Base-by-base conservation (phyloP, 2,888 invertebrate genomes). In the Chorisops tibialis region DNA sequence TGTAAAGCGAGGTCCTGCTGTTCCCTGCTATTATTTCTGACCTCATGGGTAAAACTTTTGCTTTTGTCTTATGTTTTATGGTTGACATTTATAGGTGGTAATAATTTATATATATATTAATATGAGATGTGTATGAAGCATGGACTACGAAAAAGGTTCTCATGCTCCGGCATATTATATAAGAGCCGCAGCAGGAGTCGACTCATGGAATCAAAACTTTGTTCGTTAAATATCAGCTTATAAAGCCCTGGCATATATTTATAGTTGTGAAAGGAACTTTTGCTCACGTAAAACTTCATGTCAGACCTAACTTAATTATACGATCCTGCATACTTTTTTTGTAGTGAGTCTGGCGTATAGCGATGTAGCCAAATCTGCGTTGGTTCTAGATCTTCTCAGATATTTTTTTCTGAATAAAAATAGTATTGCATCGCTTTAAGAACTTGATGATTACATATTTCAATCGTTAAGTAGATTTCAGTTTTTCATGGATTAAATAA, bases 41-140 rank as follows among this genome's bases (percentile, higher is more conserved):
- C 41, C 60, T 60, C 50, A 39, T 41, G 22, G 49, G 38, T 60
- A 60, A 50, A 60, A 60, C 60, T 50, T 60, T 60, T 60, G 39
- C 49, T 37, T 60, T 60, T 60, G 50, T 60, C 50, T 43, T 39
- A 39, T 60, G 50, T 60, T 60, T 60, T 60, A 60, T 43, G 50
- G 60, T 60, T 60, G 60, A 60, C 60, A 60, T 60, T 60, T 60
- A 60, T 60, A 60, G 64, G 62, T 59, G 60, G 62, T 52, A 62
- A 65, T 65, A 65, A 59, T 65, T 65, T 62, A 62, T 62, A 62
- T 62, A 64, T 64, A 62, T 62, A 64, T 64, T 64, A 64, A 61
- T 64, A 61, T 59, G 59, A 56, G 43, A 30, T 22, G 43, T 45
- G 45, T 56, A 45, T 56, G 30, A 45, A 9, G 2, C 30, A 30